These are phyloP conservation scores for Mellilla xanthometata DNA, from an alignment of 2,888 invertebrate species.

Conservation along the genomic window DNA sequence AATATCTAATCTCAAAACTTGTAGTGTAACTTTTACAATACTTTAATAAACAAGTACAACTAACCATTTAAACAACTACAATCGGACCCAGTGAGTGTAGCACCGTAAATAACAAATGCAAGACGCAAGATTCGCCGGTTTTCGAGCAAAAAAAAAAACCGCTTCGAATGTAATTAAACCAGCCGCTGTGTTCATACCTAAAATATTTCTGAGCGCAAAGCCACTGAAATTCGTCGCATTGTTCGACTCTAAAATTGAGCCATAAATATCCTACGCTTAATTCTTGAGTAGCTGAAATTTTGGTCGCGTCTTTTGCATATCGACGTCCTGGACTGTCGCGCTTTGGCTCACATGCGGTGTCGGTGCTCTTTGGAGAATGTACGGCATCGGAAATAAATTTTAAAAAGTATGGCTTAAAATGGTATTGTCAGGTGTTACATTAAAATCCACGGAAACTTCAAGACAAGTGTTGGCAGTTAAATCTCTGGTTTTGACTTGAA, in stretches of 20 bases:
- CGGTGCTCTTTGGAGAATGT: conserved; percentile 21
- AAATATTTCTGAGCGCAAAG: conserved; percentile 47
- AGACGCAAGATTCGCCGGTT: conserved; percentile 51
- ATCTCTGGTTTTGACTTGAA: too few relatives aligned
- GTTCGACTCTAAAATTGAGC: conserved; percentile 66
- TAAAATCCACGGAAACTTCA: too few relatives aligned
- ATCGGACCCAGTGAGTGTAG: conserved; percentile 6
- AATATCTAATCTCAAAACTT: too few relatives aligned
- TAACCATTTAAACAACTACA: too few relatives aligned
- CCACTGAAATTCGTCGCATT: conserved; percentile 61
- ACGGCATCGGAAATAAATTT: conserved; percentile 22
- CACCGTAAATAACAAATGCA: conserved; percentile 67
- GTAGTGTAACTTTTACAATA: too few relatives aligned
- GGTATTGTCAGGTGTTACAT: too few relatives aligned
- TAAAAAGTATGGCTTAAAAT: conserved; percentile 13
- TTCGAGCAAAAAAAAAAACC: conserved; percentile 46
- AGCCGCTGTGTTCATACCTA: conserved; percentile 55
- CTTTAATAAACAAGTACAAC: too few relatives aligned
- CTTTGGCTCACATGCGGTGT: conserved; percentile 29
- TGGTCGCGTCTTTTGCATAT: conserved; percentile 58
- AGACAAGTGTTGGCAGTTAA: too few relatives aligned
- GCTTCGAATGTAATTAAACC: conserved; percentile 62
- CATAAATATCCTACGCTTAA: conserved; percentile 75
- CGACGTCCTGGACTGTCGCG: conserved; percentile 41
- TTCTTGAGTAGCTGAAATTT: conserved; percentile 52